Conservation (phyloP, 1,140 invertebrate genomes). For the Akabosia matsudoensis region DNA sequence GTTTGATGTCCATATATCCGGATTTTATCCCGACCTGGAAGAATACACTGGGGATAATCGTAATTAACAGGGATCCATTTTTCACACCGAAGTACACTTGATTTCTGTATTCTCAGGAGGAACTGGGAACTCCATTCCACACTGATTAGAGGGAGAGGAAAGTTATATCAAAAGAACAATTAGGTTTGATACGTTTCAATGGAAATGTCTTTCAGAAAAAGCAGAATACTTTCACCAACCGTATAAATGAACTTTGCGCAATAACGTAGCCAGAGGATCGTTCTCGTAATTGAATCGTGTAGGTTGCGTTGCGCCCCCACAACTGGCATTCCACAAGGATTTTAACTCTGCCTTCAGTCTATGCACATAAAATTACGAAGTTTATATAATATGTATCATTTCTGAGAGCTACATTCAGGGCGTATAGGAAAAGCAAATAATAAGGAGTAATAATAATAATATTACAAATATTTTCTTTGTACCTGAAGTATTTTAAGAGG, state of each 20-base stretch:
- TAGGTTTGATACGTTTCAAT: no score
- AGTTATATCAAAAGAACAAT: no score
- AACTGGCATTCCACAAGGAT: constrained; percentile 35
- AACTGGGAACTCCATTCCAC: constrained; percentile 44
- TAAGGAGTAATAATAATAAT: no score
- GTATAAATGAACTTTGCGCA: constrained; percentile 40
- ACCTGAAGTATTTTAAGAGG: no score
- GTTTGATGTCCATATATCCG: constrained; percentile 43
- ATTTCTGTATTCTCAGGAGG: constrained; percentile 6
- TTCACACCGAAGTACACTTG: not conserved
- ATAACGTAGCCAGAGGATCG: constrained; percentile 21
- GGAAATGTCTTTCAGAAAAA: not conserved
- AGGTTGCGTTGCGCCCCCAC: constrained; percentile 37
- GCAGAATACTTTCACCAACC: constrained; percentile 25
- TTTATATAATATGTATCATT: no score
- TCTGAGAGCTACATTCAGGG: no score
- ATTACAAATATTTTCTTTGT: no score
- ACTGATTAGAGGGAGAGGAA: no score
- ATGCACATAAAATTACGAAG: constrained; percentile 3
- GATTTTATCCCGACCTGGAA: constrained; percentile 34
- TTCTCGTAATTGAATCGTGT: constrained; percentile 34
- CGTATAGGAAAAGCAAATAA: no score
- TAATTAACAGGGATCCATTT: constrained; percentile 24
- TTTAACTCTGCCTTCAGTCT: constrained; percentile 35
- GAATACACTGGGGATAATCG: constrained; percentile 32